phyloP scores from a whole-genome alignment of 2,888 invertebrate species.

The Theretra japonica region DNA sequence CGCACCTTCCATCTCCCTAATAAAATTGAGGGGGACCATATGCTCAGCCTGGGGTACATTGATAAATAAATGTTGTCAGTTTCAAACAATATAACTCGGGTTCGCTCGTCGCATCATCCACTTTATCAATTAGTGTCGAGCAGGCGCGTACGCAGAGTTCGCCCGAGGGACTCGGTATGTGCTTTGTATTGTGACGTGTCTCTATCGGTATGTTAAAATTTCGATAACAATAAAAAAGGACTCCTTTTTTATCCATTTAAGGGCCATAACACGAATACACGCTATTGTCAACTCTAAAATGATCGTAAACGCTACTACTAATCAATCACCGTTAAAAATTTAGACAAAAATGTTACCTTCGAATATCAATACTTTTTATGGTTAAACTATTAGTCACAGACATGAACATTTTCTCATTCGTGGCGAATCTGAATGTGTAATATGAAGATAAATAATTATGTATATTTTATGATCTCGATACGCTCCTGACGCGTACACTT shows the following conservation, averaged over 20 bases:
- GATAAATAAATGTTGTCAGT: conserved; percentile 39
- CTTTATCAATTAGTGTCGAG: conserved; percentile 69
- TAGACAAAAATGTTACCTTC: not conserved
- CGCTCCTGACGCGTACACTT: conserved; percentile 31
- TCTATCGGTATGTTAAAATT: not conserved
- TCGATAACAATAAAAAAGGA: not conserved
- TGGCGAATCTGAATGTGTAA: not conserved
- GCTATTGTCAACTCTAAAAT: not conserved
- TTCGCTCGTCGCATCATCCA: conserved; percentile 50
- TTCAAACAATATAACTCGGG: conserved; percentile 45
- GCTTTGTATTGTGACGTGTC: not conserved
- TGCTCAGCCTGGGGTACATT: not conserved
- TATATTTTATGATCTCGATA: not conserved
- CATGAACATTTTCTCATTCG: not conserved
- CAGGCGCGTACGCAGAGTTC: conserved; percentile 29
- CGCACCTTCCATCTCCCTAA: no score
- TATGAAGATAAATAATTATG: not conserved
- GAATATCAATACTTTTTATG: not conserved
- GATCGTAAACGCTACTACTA: not conserved
- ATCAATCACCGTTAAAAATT: not conserved
- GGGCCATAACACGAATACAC: no score
- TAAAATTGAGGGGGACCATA: not conserved
- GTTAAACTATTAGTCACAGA: conserved; percentile 8
- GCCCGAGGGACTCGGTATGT: conserved; percentile 28
- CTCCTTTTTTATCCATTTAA: no score